Percentiles rank a stretch among this genome's conserved stretches.
Conservation (phyloP, 2,113 vertebrate genomes). For the Sinocyclocheilus rhinocerous region DNA sequence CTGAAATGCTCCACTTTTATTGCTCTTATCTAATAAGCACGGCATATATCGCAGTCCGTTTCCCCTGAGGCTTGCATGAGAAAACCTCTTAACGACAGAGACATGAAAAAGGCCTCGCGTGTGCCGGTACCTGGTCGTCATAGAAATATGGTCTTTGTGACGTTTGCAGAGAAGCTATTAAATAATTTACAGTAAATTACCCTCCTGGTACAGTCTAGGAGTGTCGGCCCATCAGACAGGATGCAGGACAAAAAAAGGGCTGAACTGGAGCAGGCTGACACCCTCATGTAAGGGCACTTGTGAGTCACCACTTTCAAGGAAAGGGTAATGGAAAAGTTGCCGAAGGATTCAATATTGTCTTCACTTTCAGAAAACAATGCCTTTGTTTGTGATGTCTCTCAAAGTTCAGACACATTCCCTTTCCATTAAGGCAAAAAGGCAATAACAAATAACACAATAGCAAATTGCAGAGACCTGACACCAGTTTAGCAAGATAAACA, state of each 20-base stretch:
- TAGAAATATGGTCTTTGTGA: constrained; percentile 49
- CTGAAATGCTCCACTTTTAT: constrained; percentile 42
- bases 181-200: constrained; percentile 53
- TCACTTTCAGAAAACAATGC: constrained; percentile 12
- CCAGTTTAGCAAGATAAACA: not conserved
- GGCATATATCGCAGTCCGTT: constrained; percentile 1
- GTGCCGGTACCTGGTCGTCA: constrained; percentile 35
- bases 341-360: constrained; percentile 39
- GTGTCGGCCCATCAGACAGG: not conserved
- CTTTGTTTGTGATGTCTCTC: not conserved
- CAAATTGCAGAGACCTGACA: not conserved
- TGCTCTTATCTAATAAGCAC: constrained; percentile 43
- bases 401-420: constrained; percentile 4
- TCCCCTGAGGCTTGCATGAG: constrained; percentile 12
- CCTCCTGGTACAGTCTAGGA: constrained; percentile 16
- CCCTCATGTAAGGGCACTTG: constrained; percentile 15
- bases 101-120: not conserved
- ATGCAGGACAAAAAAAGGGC: constrained; percentile 12
- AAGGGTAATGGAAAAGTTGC: constrained; percentile 49
- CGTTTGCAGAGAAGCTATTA: constrained; percentile 39
- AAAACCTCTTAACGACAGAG: constrained; percentile 28
- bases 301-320: constrained; percentile 35
- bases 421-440: constrained; percentile 5
- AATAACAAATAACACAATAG: constrained; percentile 4
- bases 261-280: constrained; percentile 13